Percentiles rank a stretch among this genome's conserved stretches.
phyloP scores from a whole-genome alignment of 1,140 invertebrate species.

The Pseudomyrmex dendroicus region DNA sequence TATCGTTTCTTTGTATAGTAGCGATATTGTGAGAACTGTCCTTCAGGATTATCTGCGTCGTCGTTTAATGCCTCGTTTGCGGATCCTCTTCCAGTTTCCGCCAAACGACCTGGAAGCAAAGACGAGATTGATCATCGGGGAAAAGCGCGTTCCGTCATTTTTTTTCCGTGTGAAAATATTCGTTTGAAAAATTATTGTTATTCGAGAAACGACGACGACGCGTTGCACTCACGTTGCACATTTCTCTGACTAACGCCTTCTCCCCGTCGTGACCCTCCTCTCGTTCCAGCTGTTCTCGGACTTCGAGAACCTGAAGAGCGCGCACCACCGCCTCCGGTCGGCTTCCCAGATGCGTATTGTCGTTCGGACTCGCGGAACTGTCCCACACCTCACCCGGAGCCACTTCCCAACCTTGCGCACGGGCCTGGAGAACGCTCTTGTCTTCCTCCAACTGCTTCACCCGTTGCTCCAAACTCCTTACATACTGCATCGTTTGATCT shows the following conservation, averaged over 20 bases:
- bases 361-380: constrained; percentile 81
- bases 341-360: constrained; percentile 81
- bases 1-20: constrained; percentile 26
- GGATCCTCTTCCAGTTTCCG: constrained; percentile 89
- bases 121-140: constrained; percentile 1
- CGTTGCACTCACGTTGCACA: constrained; percentile 95
- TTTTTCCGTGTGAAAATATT: neutral
- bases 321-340: constrained; percentile 95
- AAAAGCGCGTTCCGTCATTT: neutral
- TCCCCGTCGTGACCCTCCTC: constrained; percentile 94
- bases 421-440: constrained; percentile 86
- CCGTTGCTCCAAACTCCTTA: constrained; percentile 93
- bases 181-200: neutral
- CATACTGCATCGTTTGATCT: constrained; percentile 95
- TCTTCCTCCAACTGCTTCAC: constrained; percentile 94
- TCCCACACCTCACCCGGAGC: constrained; percentile 81
- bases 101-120: constrained; percentile 88
- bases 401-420: constrained; percentile 85
- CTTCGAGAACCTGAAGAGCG: constrained; percentile 95
- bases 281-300: constrained; percentile 94
- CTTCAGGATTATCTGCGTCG: constrained; percentile 8
- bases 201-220: neutral
- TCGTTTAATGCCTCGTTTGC: constrained; percentile 84
- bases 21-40: constrained; percentile 67
- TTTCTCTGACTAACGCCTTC: constrained; percentile 96